phyloP scores from a whole-genome alignment of 2,888 invertebrate species.

The Agrochola macilenta region DNA sequence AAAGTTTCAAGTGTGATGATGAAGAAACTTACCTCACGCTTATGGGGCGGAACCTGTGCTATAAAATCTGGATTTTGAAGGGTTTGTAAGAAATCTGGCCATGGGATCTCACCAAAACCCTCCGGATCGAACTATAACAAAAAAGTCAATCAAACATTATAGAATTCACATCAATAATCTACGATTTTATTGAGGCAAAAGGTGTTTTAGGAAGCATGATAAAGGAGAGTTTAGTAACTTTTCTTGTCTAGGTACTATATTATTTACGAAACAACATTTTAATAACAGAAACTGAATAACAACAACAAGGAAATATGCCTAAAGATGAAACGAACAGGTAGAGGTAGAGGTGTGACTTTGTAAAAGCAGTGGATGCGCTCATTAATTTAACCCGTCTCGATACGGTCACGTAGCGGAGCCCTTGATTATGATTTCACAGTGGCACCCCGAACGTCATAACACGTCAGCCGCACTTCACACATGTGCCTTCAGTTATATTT shows the following conservation, averaged over 20 bases:
- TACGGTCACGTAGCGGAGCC: slow-evolving; percentile 76
- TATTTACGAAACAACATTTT: too few relatives aligned
- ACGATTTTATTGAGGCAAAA: background rate
- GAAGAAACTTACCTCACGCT: slow-evolving; percentile 91
- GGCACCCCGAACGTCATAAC: slow-evolving; percentile 79
- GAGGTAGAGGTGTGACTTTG: slow-evolving; percentile 34
- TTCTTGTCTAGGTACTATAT: too few relatives aligned
- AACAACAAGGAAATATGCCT: background rate
- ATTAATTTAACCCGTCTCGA: slow-evolving; percentile 56
- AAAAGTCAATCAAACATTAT: slow-evolving; percentile 10
- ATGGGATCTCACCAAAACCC: slow-evolving; percentile 97
- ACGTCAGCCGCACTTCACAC: slow-evolving; percentile 79
- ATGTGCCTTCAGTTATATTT: slow-evolving; percentile 79
- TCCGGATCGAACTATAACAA: slow-evolving; percentile 95
- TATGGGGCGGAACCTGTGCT: slow-evolving; percentile 93
- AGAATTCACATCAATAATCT: background rate
- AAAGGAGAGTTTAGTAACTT: background rate
- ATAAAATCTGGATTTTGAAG: slow-evolving; percentile 94
- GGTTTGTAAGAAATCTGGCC: slow-evolving; percentile 95
- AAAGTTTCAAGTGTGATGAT: background rate
- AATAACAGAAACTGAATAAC: background rate
- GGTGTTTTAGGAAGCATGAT: background rate
- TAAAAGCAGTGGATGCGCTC: slow-evolving; percentile 25
- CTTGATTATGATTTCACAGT: slow-evolving; percentile 79
- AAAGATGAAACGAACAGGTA: background rate